A percentile compares a stretch with the other conserved stretches of the same genome.
phyloP scores from a whole-genome alignment of 92 coral and sea anemone genomes.

The Scolanthus callimorphus region DNA sequence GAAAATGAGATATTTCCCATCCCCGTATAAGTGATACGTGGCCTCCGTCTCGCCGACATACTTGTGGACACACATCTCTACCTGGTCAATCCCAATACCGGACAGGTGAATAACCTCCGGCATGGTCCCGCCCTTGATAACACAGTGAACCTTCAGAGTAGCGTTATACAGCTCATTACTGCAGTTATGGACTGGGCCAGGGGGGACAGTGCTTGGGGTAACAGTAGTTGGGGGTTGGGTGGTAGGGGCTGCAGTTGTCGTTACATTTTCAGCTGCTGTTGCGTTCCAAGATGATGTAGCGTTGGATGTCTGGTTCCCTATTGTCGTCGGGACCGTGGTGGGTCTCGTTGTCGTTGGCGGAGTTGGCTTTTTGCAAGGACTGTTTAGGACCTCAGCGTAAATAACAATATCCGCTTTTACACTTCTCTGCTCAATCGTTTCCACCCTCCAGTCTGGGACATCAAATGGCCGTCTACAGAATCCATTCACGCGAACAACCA shows the following conservation, averaged over 20 bases:
- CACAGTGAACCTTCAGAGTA: constrained; percentile 55
- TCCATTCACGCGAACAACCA: no score
- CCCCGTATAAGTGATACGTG: constrained; percentile 66
- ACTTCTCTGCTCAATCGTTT: constrained; percentile 41
- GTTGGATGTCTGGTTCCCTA: constrained; percentile 6
- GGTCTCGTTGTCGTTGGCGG: constrained; percentile 37
- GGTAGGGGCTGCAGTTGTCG: constrained; percentile 8
- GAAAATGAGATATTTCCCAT: constrained; percentile 53
- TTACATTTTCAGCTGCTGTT: neutral
- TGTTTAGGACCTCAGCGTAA: constrained; percentile 58
- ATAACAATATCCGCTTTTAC: constrained; percentile 71
- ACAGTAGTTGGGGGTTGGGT: constrained; percentile 17
- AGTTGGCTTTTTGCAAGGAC: constrained; percentile 71
- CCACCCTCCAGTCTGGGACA: constrained; percentile 43
- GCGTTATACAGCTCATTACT: constrained; percentile 59
- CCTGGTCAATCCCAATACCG: constrained; percentile 48
- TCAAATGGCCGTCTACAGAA: constrained; percentile 67
- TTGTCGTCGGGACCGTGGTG: constrained; percentile 8
- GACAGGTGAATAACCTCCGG: constrained; percentile 46
- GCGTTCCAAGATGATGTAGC: neutral
- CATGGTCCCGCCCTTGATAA: constrained; percentile 72
- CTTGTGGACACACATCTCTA: constrained; percentile 36
- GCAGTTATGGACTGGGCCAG: constrained; percentile 35
- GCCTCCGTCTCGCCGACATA: constrained; percentile 43
- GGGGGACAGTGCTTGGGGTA: constrained; percentile 3